phyloP scores from a whole-genome alignment of 2,888 invertebrate species.

The Coleophora deauratella region DNA sequence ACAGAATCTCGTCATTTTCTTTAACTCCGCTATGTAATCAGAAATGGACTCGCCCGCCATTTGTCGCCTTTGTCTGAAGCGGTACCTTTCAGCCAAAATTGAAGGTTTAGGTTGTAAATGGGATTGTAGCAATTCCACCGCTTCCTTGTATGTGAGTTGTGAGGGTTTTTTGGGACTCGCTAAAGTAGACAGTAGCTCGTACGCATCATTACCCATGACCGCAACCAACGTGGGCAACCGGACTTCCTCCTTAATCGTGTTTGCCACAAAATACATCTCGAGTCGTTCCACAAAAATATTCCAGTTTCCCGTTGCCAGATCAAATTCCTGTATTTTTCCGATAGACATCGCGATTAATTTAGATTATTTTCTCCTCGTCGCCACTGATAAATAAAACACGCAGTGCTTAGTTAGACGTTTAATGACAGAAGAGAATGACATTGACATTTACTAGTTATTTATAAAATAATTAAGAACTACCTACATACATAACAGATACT shows the following conservation, averaged over 20 bases:
- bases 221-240: background rate
- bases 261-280: background rate
- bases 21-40: conserved; percentile 5
- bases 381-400: too few relatives aligned
- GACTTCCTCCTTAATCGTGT: background rate
- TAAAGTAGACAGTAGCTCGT: conserved; percentile 2
- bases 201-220: conserved; percentile 1
- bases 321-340: too few relatives aligned
- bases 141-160: conserved; percentile 1
- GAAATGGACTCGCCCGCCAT: conserved; percentile 2
- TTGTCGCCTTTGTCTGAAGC: conserved; percentile 8
- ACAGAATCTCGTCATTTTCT: conserved; percentile 3
- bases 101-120: conserved; percentile 10
- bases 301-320: too few relatives aligned
- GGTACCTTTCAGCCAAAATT: conserved; percentile 6
- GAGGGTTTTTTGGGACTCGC: conserved; percentile 4
- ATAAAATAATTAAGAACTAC: too few relatives aligned
- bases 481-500: too few relatives aligned
- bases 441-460: too few relatives aligned
- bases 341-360: too few relatives aligned
- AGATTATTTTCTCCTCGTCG: too few relatives aligned
- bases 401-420: too few relatives aligned
- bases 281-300: too few relatives aligned
- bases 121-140: conserved; percentile 1
- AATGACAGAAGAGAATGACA: too few relatives aligned